Conservation (phyloP, 2,113 vertebrate species). For the Chionodraco myersi region DNA sequence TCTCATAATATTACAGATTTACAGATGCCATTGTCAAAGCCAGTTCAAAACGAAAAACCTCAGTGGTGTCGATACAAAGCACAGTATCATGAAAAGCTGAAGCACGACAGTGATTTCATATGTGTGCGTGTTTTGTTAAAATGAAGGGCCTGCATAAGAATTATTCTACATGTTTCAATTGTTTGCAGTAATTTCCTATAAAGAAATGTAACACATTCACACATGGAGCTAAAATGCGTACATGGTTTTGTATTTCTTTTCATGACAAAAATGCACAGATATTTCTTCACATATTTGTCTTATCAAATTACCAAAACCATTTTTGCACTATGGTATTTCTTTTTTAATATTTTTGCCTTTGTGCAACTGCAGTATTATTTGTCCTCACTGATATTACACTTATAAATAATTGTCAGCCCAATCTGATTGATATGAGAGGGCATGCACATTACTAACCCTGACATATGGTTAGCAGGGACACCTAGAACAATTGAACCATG, state of each 20-base stretch:
- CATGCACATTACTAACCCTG: conserved; percentile 67
- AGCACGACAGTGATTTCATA: not conserved
- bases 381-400: conserved; percentile 23
- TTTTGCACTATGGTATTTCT: conserved; percentile 17
- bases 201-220: not conserved
- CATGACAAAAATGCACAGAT: not conserved
- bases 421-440: conserved; percentile 69
- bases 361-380: conserved; percentile 24
- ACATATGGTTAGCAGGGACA: conserved; percentile 84
- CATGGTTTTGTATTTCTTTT: not conserved
- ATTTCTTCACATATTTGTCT: not conserved
- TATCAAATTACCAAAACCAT: not conserved
- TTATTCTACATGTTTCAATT: not conserved
- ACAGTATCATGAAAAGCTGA: not conserved
- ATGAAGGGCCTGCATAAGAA: not conserved
- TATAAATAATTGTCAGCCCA: conserved; percentile 13
- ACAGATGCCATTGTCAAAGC: conserved; percentile 12
- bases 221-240: not conserved
- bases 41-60: conserved; percentile 12
- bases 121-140: not conserved
- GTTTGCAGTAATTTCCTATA: not conserved
- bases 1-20: conserved; percentile 51
- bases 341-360: conserved; percentile 10
- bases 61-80: conserved; percentile 7
- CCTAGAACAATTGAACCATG: conserved; percentile 81